Conservation (phyloP, 2,113 vertebrate species). For the Diadophis punctatus region DNA sequence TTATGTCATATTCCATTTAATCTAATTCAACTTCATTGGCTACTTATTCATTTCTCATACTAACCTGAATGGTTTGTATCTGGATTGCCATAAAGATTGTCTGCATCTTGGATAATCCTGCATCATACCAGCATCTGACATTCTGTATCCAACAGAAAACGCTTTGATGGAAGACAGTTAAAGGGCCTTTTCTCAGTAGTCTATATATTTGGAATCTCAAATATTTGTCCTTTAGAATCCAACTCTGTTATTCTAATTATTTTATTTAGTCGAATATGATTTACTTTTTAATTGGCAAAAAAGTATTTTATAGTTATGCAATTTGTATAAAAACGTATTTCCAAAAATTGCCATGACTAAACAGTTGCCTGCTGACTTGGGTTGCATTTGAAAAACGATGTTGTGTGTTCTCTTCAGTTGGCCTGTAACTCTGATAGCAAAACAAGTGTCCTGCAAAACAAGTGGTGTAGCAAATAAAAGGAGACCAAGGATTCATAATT, state of each 20-base stretch:
- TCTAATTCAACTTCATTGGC: not conserved
- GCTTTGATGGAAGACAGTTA: not conserved
- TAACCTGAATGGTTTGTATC: not conserved
- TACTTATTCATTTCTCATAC: not conserved
- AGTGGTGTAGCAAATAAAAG: not conserved
- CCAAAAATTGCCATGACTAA: not conserved
- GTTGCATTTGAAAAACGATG: constrained; percentile 5
- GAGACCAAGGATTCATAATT: not conserved
- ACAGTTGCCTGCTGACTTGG: constrained; percentile 23
- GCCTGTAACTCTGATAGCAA: constrained; percentile 6
- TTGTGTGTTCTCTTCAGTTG: not conserved
- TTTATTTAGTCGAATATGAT: not conserved
- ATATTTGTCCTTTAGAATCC: not conserved
- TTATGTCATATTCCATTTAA: not conserved
- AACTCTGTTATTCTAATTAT: not conserved
- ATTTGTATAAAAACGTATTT: not conserved
- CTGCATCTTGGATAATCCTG: not conserved
- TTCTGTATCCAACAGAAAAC: not conserved
- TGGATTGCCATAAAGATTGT: not conserved
- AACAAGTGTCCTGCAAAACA: not conserved
- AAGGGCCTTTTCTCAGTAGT: not conserved
- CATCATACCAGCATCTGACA: not conserved
- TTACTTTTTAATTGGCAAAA: not conserved
- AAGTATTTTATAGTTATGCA: not conserved
- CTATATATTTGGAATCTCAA: not conserved